Evolutionary conservation across 2,113 vertebrate species (phyloP), one percentile per base, ranked within the genome.

Genomic region (Pan troglodytes): DNA sequence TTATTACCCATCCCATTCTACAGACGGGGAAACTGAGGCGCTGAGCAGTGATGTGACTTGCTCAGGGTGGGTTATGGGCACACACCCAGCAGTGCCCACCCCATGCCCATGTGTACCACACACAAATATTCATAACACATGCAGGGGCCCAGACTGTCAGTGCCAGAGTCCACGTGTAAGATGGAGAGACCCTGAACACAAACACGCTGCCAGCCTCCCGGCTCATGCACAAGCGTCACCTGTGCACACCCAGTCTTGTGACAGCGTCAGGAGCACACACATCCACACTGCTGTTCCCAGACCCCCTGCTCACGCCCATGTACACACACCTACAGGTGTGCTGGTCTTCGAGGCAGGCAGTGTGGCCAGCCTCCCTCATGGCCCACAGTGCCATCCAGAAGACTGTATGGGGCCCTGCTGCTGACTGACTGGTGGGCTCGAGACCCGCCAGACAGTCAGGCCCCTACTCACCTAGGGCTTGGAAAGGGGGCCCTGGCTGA

Each of bases 231-330:
- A 35, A 20, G 52, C 13, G 32, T 35, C 23, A 59, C 85, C 84
- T 40, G 10, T 5, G 3, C 18, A 9, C n/a, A 32, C 22, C 57
- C 50, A 0, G 91, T 52, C 61, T 48, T 0, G 11, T 4, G 23
- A 45, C 0, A 3, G 18, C 5, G 3, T 61, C 8, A 4, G 0
- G 1, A 12, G 40, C 50, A 55, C 89, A 59, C 57, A 35, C 0
- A 0, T 32, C 22, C 38, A n/a, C 14, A 6, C n/a, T 17, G 50
- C 18, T 50, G 4, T 52, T 40, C 86, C 6, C 1, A 3, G 72
- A 23, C 83, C 40, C n/a, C 38, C 64, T 18, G 72, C 30, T 64
- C 79, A 27, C 5, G 6, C 40, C 6, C 16, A 27, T 22, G 17
- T 13, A 11, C 14, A 45, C 83, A 70, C 61, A 14, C 50, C 82